Conservation (phyloP, 1,140 invertebrate species). For the Pristionchus pacificus region DNA sequence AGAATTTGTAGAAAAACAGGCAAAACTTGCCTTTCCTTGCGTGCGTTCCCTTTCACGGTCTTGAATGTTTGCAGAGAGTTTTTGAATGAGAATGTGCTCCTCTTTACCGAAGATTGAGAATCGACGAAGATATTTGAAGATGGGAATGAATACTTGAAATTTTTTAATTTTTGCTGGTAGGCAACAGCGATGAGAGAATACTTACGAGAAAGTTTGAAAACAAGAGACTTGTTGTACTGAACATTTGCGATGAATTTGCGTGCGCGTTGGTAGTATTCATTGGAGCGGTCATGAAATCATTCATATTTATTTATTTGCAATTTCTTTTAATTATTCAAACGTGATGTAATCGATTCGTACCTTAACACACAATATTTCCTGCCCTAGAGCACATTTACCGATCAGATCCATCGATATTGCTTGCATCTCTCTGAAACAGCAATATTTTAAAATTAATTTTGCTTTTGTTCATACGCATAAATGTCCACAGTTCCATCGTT, state of each 20-base stretch:
- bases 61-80: too few species aligned
- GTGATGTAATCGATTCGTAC: not conserved
- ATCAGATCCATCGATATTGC: not conserved
- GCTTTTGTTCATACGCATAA: not conserved
- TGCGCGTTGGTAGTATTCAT: not conserved
- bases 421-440: not conserved
- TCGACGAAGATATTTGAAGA: too few species aligned
- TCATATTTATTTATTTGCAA: too few species aligned
- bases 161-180: too few species aligned
- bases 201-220: not conserved
- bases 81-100: too few species aligned
- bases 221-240: not conserved
- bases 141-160: too few species aligned
- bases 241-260: not conserved
- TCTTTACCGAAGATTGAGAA: too few species aligned
- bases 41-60: too few species aligned
- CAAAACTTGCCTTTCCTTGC: too few species aligned
- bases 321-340: not conserved
- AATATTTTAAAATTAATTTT: not conserved
- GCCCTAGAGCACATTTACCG: not conserved
- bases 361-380: not conserved
- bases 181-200: too few species aligned
- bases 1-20: too few species aligned
- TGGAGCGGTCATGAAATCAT: not conserved
- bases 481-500: not conserved